Evolutionary conservation across 2,113 vertebrate genomes (phyloP), one percentile per base, ranked within the genome.

Genomic region (Pampusana beccarii): DNA sequence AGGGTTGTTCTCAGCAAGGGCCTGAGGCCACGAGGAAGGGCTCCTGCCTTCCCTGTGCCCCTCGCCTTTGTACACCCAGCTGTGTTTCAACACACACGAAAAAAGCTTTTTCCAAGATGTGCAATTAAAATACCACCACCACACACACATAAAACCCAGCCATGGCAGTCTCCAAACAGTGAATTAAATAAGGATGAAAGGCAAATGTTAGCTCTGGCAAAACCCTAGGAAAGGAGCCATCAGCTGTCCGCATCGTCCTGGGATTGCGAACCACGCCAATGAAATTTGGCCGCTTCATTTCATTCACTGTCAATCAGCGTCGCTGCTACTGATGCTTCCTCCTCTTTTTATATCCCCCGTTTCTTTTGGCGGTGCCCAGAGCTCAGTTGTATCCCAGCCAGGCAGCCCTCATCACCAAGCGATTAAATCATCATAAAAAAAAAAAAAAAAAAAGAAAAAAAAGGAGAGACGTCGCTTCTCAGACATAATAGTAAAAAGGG

Each of bases 381-480:
- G 96, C 91, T 48, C 77, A 50, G 40, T 87, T 97, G 96, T 95
- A 70, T 69, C 91, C 88, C 94, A 95, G 96, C 94, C 96, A 97
- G 96, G 95, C 95, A 97, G 90, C 89, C 91, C 92, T 96, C 93
- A 94, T 84, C 92, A 57, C 65, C 71, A 31, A 56, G 84, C 11
- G 72, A 93, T 94, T 95, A 80, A 94, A 96, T 92, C 92, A 95
- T 31, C 44, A 0, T 6, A 65, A 23, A 54, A 61, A 42, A 46
- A 70, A 23, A 53, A 48, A 64, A 57, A 57, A 24, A 90, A 42
- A 46, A 70, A 23, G 61, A 48, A 64, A 57, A 57, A 24, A 90
- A 50, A 42, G 38, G 11, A 89, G 92, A 93, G 86, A 89, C 67
- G 18, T 80, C n/a, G 80, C 90, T 90, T 72, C 95, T 89, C 85